Evolutionary conservation across 2,113 vertebrate species (phyloP).

Genomic region (Coregonus clupeaformis): DNA sequence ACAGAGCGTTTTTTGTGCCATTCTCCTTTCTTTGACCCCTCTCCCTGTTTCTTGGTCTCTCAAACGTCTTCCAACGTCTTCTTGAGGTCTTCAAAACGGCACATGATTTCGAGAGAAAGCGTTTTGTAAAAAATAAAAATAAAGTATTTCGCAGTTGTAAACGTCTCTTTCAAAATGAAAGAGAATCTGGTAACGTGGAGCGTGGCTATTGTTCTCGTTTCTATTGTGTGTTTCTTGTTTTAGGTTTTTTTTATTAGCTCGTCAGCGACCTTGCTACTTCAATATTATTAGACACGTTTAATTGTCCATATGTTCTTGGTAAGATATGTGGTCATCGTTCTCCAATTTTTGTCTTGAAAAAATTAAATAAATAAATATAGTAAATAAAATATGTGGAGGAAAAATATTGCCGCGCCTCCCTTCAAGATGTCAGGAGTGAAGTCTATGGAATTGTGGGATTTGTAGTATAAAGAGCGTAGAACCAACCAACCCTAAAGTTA

Average conservation of each 20-base stretch:
- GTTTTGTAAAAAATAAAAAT: neutral
- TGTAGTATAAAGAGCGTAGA: too few relatives aligned
- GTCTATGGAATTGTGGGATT: constrained; percentile 35
- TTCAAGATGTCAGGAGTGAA: constrained; percentile 18
- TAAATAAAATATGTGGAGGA: constrained; percentile 56
- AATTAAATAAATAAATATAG: constrained; percentile 61
- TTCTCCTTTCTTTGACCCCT: constrained; percentile 21
- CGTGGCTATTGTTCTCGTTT: constrained; percentile 56
- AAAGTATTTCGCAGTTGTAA: constrained; percentile 36
- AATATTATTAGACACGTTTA: constrained; percentile 22
- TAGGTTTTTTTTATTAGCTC: constrained; percentile 24
- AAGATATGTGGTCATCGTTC: constrained; percentile 58
- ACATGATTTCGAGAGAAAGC: constrained; percentile 10
- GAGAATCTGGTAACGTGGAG: constrained; percentile 25
- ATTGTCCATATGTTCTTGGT: constrained; percentile 46
- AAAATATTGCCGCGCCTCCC: constrained; percentile 32
- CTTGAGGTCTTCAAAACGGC: constrained; percentile 36
- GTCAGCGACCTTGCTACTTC: constrained; percentile 11
- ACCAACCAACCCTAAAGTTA: too few relatives aligned
- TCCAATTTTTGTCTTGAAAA: constrained; percentile 47
- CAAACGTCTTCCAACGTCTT: constrained; percentile 40
- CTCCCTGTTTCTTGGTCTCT: constrained; percentile 12
- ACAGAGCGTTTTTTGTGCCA: constrained; percentile 47
- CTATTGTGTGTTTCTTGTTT: constrained; percentile 49
- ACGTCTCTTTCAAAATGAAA: constrained; percentile 22